Evolutionary conservation across 2,113 vertebrate genomes (phyloP), one percentile per base, ranked within the genome.

Genomic region (Saimiri boliviensis): DNA sequence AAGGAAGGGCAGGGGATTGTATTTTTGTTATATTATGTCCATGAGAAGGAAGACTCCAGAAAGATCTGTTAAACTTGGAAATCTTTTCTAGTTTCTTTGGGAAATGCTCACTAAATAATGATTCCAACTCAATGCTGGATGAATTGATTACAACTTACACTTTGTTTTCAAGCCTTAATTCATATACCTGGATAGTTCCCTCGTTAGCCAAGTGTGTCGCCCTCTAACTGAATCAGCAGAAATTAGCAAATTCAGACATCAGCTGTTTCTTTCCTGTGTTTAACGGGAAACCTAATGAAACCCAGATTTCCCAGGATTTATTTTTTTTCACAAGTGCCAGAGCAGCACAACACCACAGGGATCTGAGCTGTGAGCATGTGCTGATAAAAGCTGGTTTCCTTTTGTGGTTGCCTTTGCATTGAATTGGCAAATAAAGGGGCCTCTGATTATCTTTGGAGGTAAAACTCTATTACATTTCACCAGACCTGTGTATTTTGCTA

Each of bases 201-300:
- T 63, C 13, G 45, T 97, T 98, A 71, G 74, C 84, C 37, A 58
- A 60, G 8, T 19, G 0, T 32, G 96, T 81, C 6, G 68, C 37
- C 79, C 79, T 96, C 84, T 97, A 91, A 94, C 97, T 86, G 52
- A 91, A 71, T 97, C 96, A 98, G 96, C 94, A 95, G 96, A 97
- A 98, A 96, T 97, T 45, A 95, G 91, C 96, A 95, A 97, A 97
- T 96, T 98, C 97, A 96, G 97, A 98, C 97, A 98, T 98, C 95
- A 98, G 66, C 97, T 96, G 45, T 97, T 98, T 98, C 95, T 94
- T 93, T 93, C 58, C 91, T 88, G 71, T 97, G 86, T 97, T 98
- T 95, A 97, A 94, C 60, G 23, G 93, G 96, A 97, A 88, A 95
- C 86, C 60, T 12, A 0, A 97, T 95, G 96, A 95, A 98, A 97